phyloP scores from a whole-genome alignment of 2,113 vertebrate genomes.

The Erythrolamprus reginae region DNA sequence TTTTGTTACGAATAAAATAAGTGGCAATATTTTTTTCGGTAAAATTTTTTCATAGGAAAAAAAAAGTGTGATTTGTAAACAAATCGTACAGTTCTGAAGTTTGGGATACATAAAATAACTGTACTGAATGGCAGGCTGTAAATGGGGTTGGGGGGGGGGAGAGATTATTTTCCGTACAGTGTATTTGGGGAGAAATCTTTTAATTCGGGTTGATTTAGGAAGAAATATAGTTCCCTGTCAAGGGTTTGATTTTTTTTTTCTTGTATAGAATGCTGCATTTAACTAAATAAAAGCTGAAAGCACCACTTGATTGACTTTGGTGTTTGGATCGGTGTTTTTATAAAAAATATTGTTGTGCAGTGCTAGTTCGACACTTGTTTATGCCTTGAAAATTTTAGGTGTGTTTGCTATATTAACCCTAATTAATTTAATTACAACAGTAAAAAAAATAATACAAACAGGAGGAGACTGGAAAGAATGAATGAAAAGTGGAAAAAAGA shows the following conservation, averaged over 20 bases:
- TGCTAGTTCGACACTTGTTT: neutral
- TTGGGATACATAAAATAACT: conserved; percentile 58
- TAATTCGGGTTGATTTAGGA: conserved; percentile 65
- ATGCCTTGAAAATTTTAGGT: neutral
- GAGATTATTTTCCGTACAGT: conserved; percentile 68
- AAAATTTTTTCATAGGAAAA: conserved; percentile 66
- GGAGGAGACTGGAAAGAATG: neutral
- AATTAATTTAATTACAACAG: neutral
- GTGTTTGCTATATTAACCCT: neutral
- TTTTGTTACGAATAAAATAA: conserved; percentile 52
- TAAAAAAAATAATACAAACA: neutral
- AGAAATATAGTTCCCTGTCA: conserved; percentile 64
- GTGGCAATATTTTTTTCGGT: conserved; percentile 68
- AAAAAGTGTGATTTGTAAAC: conserved; percentile 79
- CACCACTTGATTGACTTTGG: conserved; percentile 36
- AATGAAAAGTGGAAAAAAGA: neutral
- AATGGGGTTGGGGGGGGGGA: conserved; percentile 57
- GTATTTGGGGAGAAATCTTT: conserved; percentile 56
- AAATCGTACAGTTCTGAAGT: conserved; percentile 79
- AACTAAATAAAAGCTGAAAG: conserved; percentile 73
- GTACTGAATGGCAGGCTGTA: conserved; percentile 66
- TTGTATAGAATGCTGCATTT: conserved; percentile 73
- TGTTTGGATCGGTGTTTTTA: neutral
- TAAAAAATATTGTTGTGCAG: neutral
- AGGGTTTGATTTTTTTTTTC: conserved; percentile 58